phyloP scores from a whole-genome alignment of 2,888 invertebrate species.

The Rhopalosiphum nymphaeae region DNA sequence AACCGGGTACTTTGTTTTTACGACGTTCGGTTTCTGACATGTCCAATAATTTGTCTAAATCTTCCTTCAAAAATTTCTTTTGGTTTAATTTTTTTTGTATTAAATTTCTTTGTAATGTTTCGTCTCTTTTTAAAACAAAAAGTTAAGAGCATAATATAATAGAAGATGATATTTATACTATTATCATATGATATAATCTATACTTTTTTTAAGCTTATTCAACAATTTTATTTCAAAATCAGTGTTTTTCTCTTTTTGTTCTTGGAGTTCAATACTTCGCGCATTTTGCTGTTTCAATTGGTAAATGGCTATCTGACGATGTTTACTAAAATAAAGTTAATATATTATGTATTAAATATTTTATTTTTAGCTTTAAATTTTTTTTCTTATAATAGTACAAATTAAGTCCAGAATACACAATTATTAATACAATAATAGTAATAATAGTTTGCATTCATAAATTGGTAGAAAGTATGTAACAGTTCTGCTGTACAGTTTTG shows the following conservation, averaged over 20 bases:
- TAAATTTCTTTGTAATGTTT: not conserved
- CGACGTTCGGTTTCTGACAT: not conserved
- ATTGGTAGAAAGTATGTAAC: not conserved
- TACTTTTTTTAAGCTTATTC: not conserved
- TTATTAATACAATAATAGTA: not conserved
- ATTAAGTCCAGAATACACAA: not conserved
- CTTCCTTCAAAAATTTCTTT: not conserved
- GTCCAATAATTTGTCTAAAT: not conserved
- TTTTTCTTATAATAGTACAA: not conserved
- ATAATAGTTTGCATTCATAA: not conserved
- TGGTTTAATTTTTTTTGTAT: not conserved
- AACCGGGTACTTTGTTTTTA: conserved; percentile 10
- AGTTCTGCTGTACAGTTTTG: too few relatives aligned
- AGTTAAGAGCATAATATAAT: not conserved
- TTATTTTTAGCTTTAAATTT: not conserved
- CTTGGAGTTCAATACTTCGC: not conserved
- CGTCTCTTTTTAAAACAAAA: not conserved
- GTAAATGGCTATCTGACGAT: not conserved
- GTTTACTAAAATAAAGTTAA: not conserved
- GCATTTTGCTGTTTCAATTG: not conserved
- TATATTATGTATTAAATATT: not conserved
- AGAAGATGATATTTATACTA: not conserved
- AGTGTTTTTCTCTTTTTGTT: not conserved
- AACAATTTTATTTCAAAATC: not conserved
- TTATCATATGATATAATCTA: not conserved